A percentile compares a stretch with the other conserved stretches of the same genome.
These are phyloP conservation scores for Papilio xuthus DNA, from an alignment of 1,140 invertebrate genomes.

Conservation along the genomic window DNA sequence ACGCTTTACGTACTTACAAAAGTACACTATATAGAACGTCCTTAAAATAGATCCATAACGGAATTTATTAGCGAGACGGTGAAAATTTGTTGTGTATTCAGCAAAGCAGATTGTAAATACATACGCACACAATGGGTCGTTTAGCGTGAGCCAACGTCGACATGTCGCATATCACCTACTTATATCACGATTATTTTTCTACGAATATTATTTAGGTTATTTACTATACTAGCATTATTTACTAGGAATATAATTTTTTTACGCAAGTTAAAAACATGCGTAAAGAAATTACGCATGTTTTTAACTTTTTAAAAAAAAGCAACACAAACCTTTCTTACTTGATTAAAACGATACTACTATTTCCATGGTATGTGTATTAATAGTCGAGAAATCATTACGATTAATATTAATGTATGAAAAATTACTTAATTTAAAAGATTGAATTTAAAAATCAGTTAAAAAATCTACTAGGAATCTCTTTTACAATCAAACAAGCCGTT, in stretches of 20 bases:
- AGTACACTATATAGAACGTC: slow-evolving; percentile 5
- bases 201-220: slow-evolving; percentile 22
- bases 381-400: no score
- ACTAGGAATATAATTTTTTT: no score
- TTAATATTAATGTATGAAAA: no score
- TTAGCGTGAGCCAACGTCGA: slow-evolving; percentile 20
- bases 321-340: no score
- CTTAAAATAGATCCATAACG: slow-evolving; percentile 39
- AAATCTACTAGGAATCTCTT: not conserved
- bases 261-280: no score
- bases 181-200: slow-evolving; percentile 4
- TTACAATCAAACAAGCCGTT: not conserved
- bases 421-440: no score
- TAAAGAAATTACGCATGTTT: no score
- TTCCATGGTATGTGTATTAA: no score
- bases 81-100: slow-evolving; percentile 41
- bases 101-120: slow-evolving; percentile 19
- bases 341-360: no score
- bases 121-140: slow-evolving; percentile 27
- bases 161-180: slow-evolving; percentile 13
- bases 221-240: not conserved
- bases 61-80: slow-evolving; percentile 43
- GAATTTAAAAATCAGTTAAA: not conserved
- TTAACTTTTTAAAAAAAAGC: no score
- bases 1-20: not conserved